Conservation (phyloP, 2,797 vertebrate genomes). For the Syndactyla subalaris region DNA sequence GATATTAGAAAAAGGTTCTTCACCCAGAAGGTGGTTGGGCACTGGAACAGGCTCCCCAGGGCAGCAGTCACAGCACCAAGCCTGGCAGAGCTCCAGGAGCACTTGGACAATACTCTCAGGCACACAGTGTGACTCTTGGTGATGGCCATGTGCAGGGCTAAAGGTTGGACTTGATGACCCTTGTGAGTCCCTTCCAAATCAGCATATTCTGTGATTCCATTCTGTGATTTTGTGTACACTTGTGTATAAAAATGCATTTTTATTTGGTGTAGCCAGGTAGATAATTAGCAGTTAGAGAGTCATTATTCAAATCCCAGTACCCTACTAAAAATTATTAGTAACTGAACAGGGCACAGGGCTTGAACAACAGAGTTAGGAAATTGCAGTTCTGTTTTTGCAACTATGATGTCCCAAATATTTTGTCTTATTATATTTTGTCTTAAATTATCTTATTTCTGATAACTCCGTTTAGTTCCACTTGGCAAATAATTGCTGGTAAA, state of each 20-base stretch:
- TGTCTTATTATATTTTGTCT: not conserved
- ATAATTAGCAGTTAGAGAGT: not conserved
- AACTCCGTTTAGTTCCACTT: not conserved
- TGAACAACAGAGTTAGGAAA: not conserved
- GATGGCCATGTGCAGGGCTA: not conserved
- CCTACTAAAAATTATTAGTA: not conserved
- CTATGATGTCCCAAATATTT: not conserved
- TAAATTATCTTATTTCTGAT: not conserved
- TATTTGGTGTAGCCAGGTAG: not conserved
- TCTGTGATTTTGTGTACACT: not conserved
- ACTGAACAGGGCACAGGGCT: accelerated
- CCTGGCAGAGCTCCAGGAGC: not conserved
- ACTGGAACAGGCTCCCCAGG: not conserved
- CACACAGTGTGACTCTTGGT: not conserved
- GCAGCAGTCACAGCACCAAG: not conserved
- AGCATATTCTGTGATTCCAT: not conserved
- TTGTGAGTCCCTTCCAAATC: not conserved
- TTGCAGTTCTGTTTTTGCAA: not conserved
- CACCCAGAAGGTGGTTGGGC: not conserved
- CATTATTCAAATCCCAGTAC: not conserved
- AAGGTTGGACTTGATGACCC: not conserved
- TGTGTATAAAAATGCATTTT: not conserved
- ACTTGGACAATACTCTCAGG: not conserved
- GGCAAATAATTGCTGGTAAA: not conserved
- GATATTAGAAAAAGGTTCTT: not conserved